Conservation (phyloP, 2,888 invertebrate species). For the Lepetodrilus schrolli region DNA sequence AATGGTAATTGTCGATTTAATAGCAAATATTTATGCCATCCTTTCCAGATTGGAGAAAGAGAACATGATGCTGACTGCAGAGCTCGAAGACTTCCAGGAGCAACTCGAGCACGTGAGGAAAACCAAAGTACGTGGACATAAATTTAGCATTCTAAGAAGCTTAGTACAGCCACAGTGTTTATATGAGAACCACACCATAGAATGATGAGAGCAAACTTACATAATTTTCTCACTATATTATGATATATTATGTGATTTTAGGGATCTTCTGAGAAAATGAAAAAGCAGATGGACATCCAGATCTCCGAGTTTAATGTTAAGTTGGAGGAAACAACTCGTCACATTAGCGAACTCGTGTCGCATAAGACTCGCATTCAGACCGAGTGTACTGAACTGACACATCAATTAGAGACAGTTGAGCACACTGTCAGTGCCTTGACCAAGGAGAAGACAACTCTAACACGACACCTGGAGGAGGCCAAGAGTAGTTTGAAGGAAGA, state of each 20-base stretch:
- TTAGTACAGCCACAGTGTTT: background rate
- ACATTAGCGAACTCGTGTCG: slow-evolving; percentile 89
- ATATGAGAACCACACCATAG: background rate
- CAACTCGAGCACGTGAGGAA: slow-evolving; percentile 97
- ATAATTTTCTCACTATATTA: background rate
- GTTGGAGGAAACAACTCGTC: slow-evolving; percentile 97
- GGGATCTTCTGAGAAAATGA: slow-evolving; percentile 98
- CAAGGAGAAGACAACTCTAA: slow-evolving; percentile 92
- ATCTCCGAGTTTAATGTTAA: slow-evolving; percentile 95
- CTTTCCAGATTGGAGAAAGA: slow-evolving; percentile 91
- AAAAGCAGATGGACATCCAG: slow-evolving; percentile 97
- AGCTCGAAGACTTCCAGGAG: slow-evolving; percentile 96
- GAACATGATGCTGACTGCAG: slow-evolving; percentile 96
- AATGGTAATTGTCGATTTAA: background rate
- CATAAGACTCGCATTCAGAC: slow-evolving; percentile 95
- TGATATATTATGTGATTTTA: slow-evolving; percentile 71
- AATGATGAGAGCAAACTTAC: background rate
- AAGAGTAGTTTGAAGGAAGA: slow-evolving; percentile 98
- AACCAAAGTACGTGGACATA: slow-evolving; percentile 95
- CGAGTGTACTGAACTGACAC: slow-evolving; percentile 96
- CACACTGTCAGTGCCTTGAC: slow-evolving; percentile 95
- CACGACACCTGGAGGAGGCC: slow-evolving; percentile 97
- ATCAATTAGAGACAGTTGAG: slow-evolving; percentile 98
- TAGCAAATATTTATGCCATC: background rate
- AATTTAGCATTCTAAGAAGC: background rate